Evolutionary conservation across 2,797 vertebrate genomes (phyloP).

Genomic region (Linurgus olivaceus): DNA sequence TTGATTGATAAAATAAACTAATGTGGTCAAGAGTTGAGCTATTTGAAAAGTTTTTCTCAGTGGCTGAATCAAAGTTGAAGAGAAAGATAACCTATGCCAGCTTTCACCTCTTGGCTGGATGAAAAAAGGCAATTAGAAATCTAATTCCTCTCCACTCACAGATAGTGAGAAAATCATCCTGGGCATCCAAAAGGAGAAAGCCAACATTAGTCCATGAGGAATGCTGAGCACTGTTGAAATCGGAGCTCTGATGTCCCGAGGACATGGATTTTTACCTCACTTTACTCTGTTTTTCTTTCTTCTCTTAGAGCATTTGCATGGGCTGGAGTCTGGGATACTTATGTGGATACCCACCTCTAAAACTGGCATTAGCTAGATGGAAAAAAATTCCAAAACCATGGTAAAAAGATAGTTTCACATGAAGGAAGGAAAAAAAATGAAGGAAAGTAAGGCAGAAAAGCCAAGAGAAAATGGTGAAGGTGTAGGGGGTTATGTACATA

Average conservation of each 20-base stretch:
- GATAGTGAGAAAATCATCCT: neutral
- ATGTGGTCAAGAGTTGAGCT: neutral
- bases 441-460: neutral
- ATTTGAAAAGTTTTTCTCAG: neutral
- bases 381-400: neutral
- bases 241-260: neutral
- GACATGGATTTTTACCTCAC: neutral
- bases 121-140: neutral
- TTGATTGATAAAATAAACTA: conserved; percentile 44
- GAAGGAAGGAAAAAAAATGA: neutral
- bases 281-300: neutral
- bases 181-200: neutral
- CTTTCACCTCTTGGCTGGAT: neutral
- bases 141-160: neutral
- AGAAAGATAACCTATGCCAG: neutral
- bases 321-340: neutral
- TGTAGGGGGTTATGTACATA: neutral
- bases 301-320: neutral
- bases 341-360: neutral
- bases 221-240: neutral
- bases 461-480: neutral
- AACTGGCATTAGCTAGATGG: neutral
- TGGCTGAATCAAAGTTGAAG: neutral
- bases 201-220: neutral
- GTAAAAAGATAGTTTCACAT: neutral